These are phyloP conservation scores for Alloscopus bannaensis DNA, from an alignment of 2,888 invertebrate species.

Conservation along the genomic window DNA sequence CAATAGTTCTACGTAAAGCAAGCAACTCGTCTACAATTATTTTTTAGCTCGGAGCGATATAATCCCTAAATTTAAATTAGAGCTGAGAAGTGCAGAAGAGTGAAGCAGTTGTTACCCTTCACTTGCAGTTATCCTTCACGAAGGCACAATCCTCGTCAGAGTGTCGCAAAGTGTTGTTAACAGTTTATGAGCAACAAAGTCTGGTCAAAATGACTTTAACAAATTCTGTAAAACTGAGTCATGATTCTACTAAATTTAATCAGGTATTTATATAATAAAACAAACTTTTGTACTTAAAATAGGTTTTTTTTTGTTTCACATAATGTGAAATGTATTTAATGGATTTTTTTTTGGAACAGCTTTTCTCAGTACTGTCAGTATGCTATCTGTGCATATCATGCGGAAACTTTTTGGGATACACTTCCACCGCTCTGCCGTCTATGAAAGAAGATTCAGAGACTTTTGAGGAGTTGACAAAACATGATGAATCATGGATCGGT, in stretches of 20 bases:
- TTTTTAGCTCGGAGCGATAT: too few species aligned
- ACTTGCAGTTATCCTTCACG: too few species aligned
- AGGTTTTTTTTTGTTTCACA: not conserved
- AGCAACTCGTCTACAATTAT: too few species aligned
- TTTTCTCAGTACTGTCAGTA: constrained; percentile 60
- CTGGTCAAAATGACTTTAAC: constrained; percentile 41
- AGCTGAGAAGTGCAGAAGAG: too few species aligned
- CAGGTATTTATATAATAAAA: constrained; percentile 36
- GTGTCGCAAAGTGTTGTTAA: too few species aligned
- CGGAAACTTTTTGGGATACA: constrained; percentile 70
- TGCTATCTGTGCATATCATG: constrained; percentile 67
- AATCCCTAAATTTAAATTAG: too few species aligned
- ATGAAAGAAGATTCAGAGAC: constrained; percentile 61
- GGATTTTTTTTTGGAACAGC: constrained; percentile 44
- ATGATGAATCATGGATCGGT: constrained; percentile 72
- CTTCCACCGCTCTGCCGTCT: constrained; percentile 68
- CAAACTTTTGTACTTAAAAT: too few species aligned
- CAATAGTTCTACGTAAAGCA: too few species aligned
- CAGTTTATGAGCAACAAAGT: not conserved
- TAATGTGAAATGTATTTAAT: not conserved
- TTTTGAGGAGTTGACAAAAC: constrained; percentile 53
- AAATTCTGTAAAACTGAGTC: constrained; percentile 33
- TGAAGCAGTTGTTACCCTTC: too few species aligned
- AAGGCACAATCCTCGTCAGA: too few species aligned
- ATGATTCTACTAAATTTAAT: constrained; percentile 46